Percentiles rank a stretch among this genome's conserved stretches.
These are phyloP conservation scores for Protosalanx chinensis DNA, from an alignment of 2,797 vertebrate species.

Conservation along the genomic window DNA sequence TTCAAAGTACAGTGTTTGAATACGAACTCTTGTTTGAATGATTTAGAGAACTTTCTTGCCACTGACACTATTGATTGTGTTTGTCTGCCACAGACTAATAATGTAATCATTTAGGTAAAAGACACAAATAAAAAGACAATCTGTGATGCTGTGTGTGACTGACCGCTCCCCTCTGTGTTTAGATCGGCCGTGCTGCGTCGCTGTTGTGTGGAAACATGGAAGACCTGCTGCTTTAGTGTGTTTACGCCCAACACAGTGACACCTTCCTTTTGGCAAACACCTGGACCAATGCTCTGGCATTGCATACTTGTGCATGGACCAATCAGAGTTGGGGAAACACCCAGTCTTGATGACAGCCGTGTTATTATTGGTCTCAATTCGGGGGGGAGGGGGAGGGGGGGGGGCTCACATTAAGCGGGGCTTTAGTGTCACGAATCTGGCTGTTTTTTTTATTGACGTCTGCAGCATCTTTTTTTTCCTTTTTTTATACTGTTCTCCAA, in stretches of 20 bases:
- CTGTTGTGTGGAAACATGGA: slow-evolving; percentile 63
- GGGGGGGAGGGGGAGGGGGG: too few species aligned
- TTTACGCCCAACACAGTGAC: slow-evolving; percentile 63
- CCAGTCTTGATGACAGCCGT: slow-evolving; percentile 58
- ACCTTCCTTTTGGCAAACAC: slow-evolving; percentile 65
- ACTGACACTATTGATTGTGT: background rate
- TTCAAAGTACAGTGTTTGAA: slow-evolving; percentile 1
- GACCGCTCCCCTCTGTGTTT: slow-evolving; percentile 73
- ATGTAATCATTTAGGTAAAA: slow-evolving; percentile 35
- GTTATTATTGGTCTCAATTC: slow-evolving; percentile 55
- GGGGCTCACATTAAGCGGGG: slow-evolving; percentile 42
- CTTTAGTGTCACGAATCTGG: slow-evolving; percentile 44
- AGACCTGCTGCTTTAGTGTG: slow-evolving; percentile 73
- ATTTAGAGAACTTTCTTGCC: background rate
- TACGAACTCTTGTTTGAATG: background rate
- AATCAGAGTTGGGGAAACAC: slow-evolving; percentile 64
- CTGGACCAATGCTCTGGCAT: slow-evolving; percentile 70
- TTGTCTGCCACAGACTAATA: slow-evolving; percentile 22
- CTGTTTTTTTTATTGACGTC: slow-evolving; percentile 34
- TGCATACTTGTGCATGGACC: slow-evolving; percentile 69
- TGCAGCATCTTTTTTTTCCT: slow-evolving; percentile 30
- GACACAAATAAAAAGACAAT: slow-evolving; percentile 51
- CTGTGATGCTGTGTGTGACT: slow-evolving; percentile 51
- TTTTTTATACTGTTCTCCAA: slow-evolving; percentile 58
- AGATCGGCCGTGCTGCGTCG: slow-evolving; percentile 71